Conservation (phyloP, 1,140 invertebrate genomes). For the Zaprionus ornatus region DNA sequence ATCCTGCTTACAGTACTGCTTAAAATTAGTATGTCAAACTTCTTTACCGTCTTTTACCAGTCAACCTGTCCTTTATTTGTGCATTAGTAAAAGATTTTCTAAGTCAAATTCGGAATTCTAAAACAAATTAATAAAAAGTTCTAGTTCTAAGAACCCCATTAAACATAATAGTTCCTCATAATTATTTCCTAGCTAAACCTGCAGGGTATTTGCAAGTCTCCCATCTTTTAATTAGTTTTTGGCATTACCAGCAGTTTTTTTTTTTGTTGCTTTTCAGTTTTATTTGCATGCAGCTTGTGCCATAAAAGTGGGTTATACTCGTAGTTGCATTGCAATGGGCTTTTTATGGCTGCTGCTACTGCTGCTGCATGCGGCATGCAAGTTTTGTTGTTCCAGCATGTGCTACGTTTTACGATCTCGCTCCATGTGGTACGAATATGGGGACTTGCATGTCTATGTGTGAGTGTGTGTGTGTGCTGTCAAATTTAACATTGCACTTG, state of each 20-base stretch:
- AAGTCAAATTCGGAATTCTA: no score
- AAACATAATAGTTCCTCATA: no score
- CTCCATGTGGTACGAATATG: conserved; percentile 23
- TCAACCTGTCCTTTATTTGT: no score
- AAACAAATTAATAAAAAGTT: no score
- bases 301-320: conserved; percentile 59
- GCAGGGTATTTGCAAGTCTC: neutral
- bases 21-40: no score
- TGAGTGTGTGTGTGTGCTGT: conserved; percentile 17
- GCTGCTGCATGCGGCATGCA: conserved; percentile 19
- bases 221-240: no score
- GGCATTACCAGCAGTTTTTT: neutral
- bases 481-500: conserved; percentile 72
- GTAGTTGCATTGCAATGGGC: conserved; percentile 44
- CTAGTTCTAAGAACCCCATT: no score
- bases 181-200: neutral
- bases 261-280: conserved; percentile 2
- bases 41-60: no score
- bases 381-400: conserved; percentile 3
- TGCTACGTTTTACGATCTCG: conserved; percentile 28
- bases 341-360: conserved; percentile 49
- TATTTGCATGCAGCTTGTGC: conserved; percentile 36
- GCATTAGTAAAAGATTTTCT: no score
- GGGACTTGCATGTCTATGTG: neutral
- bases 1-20: no score